These are phyloP conservation scores for Dipodomys stephensi DNA, from an alignment of 2,113 vertebrate species.

Conservation along the genomic window DNA sequence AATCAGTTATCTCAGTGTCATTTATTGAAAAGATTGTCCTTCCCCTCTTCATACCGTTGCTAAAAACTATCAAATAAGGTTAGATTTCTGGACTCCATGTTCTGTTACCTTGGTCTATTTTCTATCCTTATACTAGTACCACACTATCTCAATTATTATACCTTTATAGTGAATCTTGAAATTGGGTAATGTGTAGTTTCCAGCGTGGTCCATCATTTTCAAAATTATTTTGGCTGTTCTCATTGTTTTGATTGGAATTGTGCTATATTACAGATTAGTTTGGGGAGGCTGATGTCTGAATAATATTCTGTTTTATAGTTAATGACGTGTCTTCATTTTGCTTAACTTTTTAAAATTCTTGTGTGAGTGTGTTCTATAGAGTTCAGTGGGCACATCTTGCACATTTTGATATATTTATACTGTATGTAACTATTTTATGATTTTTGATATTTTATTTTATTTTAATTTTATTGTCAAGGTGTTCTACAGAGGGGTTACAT, in stretches of 20 bases:
- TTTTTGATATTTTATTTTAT: not conserved
- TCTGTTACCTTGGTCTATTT: not conserved
- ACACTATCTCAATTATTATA: not conserved
- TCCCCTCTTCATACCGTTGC: not conserved
- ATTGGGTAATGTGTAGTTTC: not conserved
- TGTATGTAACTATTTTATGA: not conserved
- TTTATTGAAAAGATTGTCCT: not conserved
- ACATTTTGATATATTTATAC: not conserved
- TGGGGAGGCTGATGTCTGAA: not conserved
- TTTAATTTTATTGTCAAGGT: too few relatives aligned
- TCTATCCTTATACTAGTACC: not conserved
- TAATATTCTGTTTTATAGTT: not conserved
- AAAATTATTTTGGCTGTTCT: not conserved
- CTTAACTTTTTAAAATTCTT: not conserved
- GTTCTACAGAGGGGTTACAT: too few relatives aligned
- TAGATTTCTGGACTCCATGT: not conserved
- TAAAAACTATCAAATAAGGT: not conserved
- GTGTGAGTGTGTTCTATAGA: not conserved
- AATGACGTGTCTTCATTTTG: not conserved
- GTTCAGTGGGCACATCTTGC: not conserved
- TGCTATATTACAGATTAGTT: not conserved
- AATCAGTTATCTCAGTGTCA: not conserved
- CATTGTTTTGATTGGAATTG: not conserved
- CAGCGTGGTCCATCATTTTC: not conserved
- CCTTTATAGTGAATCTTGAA: conserved; percentile 23